Conservation (phyloP, 2,113 vertebrate species). For the Reinhardtius hippoglossoides region DNA sequence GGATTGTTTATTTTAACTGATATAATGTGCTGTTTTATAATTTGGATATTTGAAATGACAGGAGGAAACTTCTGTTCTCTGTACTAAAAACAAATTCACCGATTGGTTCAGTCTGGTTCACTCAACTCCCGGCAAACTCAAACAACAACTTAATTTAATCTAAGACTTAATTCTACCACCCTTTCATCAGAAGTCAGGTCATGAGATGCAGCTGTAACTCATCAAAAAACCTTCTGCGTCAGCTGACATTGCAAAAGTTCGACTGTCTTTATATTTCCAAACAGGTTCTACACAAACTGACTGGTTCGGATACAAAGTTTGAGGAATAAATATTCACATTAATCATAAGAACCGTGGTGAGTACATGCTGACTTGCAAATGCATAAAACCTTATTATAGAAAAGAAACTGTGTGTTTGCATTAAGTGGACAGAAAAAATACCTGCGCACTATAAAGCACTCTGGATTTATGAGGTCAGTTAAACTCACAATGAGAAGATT, state of each 20-base stretch:
- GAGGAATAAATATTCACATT: no score
- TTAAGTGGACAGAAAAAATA: not conserved
- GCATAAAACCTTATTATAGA: not conserved
- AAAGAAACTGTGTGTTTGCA: not conserved
- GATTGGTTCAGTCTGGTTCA: not conserved
- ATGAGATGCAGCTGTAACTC: slow-evolving; percentile 7
- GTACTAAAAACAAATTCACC: not conserved
- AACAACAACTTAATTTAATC: slow-evolving; percentile 34
- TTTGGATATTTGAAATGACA: no score
- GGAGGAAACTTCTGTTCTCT: not conserved
- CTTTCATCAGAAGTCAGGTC: slow-evolving; percentile 22
- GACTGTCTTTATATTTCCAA: not conserved
- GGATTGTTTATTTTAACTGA: not conserved
- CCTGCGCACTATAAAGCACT: not conserved
- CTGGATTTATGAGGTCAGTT: not conserved
- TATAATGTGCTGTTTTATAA: no score
- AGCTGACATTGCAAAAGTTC: not conserved
- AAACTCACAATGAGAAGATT: not conserved
- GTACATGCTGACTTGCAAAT: not conserved
- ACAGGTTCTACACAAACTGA: not conserved
- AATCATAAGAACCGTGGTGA: not conserved
- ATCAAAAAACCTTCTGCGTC: not conserved
- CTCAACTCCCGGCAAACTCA: not conserved
- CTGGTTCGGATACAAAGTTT: no score
- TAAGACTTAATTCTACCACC: not conserved